Evolutionary conservation across 2,888 invertebrate genomes (phyloP), one percentile per base, ranked within the genome.

Genomic region (Gymnosoma rotundatum): DNA sequence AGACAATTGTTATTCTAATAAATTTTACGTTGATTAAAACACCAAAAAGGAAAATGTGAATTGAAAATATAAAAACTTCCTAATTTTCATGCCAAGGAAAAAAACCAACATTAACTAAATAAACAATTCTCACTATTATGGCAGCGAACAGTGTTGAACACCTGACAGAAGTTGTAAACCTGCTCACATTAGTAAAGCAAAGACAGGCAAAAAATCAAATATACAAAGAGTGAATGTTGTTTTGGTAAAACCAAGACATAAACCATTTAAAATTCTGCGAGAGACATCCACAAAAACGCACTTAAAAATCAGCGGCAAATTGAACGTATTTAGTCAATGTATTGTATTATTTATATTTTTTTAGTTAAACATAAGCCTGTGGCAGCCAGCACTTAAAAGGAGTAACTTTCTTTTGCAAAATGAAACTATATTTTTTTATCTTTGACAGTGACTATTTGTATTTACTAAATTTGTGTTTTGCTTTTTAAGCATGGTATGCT

Each of bases 211-310:
- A 64, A 12, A 32, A 45, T 54, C 54, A 56, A 69, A 32, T 32
- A 7, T 5, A 2, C 6, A 32, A 81, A 61, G 48, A 84, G 78
- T 84, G 84, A 81, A 81, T 84, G 81, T 84, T 84, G 84, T 84
- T 78, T 78, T 64, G 52, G 63, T 63, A 36, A 52, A 60, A 48
- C 14, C 52, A 60, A 63, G 45, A 63, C 54, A 61, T 45, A 61
- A 54, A 45, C 69, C 54, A 78, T 78, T 70, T 72, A 56, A 72
- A 72, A 42, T 36, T 67, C 72, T 48, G n/a, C 25, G 45, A 6
- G 12, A n/a, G 32, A 45, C 50, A 50, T 63, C 54, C 61, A 14
- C 25, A 42, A 36, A n/a, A 80, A 54, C 48, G 20, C 42, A 58
- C 36, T 64, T 6, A 69, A 36, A 52, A 70, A 48, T 58, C 20